Conservation (phyloP, 2,888 invertebrate genomes). For the Lottia gigantea region DNA sequence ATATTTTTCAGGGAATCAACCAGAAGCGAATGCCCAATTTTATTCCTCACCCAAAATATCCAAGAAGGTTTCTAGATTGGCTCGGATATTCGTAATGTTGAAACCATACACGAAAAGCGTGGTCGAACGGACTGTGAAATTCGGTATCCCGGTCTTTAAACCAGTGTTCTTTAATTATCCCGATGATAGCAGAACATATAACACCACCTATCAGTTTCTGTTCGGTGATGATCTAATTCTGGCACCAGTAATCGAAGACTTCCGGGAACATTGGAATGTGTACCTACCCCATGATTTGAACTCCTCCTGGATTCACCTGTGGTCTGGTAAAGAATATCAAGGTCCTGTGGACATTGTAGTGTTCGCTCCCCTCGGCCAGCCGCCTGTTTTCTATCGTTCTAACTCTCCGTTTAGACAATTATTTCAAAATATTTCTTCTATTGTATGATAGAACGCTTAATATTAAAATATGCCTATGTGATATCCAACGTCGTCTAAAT, state of each 20-base stretch:
- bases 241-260: conserved; percentile 51
- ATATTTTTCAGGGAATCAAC: conserved; percentile 50
- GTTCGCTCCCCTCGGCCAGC: conserved; percentile 48
- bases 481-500: too few species aligned
- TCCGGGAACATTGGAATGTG: conserved; percentile 37
- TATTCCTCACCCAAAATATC: conserved; percentile 39
- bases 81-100: conserved; percentile 43
- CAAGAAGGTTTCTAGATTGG: conserved; percentile 45
- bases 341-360: conserved; percentile 38
- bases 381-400: conserved; percentile 55
- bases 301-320: conserved; percentile 49
- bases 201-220: conserved; percentile 55
- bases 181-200: conserved; percentile 37
- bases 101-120: conserved; percentile 42
- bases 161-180: conserved; percentile 56
- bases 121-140: conserved; percentile 25
- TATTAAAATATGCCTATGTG: too few species aligned
- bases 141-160: conserved; percentile 55
- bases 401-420: conserved; percentile 34
- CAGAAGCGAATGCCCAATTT: conserved; percentile 52
- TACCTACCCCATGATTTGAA: conserved; percentile 45
- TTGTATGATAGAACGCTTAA: too few species aligned
- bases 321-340: conserved; percentile 34
- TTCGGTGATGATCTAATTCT: conserved; percentile 57
- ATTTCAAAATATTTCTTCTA: conserved; percentile 30